A percentile compares a stretch with the other conserved stretches of the same genome.
Conservation (phyloP, 1,140 invertebrate species). For the Caenorhabditis latens region DNA sequence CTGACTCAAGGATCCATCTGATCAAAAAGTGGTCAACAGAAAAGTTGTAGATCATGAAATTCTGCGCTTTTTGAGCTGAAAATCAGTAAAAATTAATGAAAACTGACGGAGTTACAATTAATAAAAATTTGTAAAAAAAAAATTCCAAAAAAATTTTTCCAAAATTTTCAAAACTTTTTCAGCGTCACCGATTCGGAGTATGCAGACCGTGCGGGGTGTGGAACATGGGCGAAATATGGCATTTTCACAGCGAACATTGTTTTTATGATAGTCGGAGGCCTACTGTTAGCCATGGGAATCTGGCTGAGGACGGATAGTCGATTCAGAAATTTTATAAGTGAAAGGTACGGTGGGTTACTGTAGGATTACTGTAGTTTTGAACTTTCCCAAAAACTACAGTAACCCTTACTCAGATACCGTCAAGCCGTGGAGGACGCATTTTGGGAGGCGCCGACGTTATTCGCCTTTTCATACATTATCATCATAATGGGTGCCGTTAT, state of each 20-base stretch:
- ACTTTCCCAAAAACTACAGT: neutral
- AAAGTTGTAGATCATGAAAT: no score
- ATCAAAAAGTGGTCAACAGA: no score
- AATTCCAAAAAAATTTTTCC: neutral
- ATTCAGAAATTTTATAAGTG: constrained; percentile 77
- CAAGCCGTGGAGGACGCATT: constrained; percentile 77
- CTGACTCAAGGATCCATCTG: no score
- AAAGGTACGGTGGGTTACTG: constrained; percentile 55
- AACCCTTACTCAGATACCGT: constrained; percentile 69
- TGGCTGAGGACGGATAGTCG: constrained; percentile 77
- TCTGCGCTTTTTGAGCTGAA: neutral
- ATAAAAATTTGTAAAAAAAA: neutral
- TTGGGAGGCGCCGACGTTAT: constrained; percentile 77
- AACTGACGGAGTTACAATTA: no score
- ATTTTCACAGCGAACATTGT: constrained; percentile 52
- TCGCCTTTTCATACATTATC: constrained; percentile 76
- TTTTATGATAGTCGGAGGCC: constrained; percentile 71
- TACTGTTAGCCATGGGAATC: constrained; percentile 70
- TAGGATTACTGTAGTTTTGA: neutral
- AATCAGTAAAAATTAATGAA: no score
- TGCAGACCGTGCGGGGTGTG: neutral
- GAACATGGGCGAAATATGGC: constrained; percentile 26
- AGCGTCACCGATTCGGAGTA: neutral
- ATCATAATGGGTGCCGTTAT: constrained; percentile 75
- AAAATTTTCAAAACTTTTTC: neutral